Conservation (phyloP, 2,113 vertebrate genomes). For the Bubalus kerabau region DNA sequence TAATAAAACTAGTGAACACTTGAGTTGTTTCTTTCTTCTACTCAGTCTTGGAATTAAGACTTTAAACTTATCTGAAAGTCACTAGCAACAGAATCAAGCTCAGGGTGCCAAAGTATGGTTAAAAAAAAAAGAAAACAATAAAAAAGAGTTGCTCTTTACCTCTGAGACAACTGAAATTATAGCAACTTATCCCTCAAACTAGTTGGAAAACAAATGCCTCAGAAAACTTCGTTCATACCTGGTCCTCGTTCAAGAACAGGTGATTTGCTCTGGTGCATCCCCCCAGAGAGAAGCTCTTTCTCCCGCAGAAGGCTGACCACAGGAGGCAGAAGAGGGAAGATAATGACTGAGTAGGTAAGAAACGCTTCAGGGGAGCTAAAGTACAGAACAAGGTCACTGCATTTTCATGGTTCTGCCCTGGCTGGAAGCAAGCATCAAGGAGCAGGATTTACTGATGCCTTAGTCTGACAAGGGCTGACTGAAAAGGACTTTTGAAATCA, state of each 20-base stretch:
- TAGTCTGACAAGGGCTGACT: no score
- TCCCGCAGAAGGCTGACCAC: accelerated
- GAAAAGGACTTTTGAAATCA: neutral
- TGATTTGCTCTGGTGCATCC: neutral
- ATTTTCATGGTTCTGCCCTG: accelerated
- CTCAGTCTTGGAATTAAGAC: neutral
- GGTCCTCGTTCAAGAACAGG: neutral
- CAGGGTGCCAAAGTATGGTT: neutral
- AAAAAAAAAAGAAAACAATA: neutral
- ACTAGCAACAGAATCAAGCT: neutral
- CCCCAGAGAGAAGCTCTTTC: neutral
- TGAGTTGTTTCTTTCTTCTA: neutral
- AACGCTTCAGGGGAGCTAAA: neutral
- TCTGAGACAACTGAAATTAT: neutral
- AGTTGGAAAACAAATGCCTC: neutral
- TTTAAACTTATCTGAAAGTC: neutral
- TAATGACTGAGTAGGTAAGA: neutral
- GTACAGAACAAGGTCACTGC: neutral
- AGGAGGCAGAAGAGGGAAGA: neutral
- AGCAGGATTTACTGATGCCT: neutral
- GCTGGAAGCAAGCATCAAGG: neutral
- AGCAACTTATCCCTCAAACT: neutral
- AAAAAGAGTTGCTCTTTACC: neutral
- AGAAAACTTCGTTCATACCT: neutral
- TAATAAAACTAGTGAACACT: neutral